These are phyloP conservation scores for Heptranchias perlo DNA, from an alignment of 2,113 vertebrate species.

Conservation along the genomic window DNA sequence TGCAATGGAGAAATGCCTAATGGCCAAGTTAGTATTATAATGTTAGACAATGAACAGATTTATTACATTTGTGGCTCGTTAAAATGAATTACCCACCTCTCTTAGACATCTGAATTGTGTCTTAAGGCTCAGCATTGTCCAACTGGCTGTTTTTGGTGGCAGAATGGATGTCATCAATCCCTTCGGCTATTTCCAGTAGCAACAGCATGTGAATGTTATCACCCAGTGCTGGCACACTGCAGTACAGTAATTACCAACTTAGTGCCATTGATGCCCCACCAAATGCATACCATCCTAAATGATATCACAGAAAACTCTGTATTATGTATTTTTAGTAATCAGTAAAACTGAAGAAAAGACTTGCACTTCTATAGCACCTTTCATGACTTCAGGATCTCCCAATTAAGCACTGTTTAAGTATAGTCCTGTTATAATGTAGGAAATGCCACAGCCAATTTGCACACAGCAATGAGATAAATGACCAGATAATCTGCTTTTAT, in stretches of 20 bases:
- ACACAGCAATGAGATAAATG: background rate
- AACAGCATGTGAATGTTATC: background rate
- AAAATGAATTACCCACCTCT: background rate
- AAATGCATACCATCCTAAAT: background rate
- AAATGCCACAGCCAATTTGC: background rate
- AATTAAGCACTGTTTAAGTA: background rate
- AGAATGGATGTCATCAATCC: background rate
- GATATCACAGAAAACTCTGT: background rate
- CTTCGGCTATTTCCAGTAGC: background rate
- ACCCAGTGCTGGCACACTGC: background rate
- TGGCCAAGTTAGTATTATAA: background rate
- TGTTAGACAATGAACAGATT: background rate
- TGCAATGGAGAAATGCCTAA: background rate
- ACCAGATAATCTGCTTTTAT: background rate
- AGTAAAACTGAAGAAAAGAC: background rate
- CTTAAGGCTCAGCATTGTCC: background rate
- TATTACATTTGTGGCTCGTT: background rate
- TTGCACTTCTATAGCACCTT: background rate
- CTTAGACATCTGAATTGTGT: background rate
- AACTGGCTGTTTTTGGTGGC: background rate
- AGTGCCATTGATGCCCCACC: background rate
- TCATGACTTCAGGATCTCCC: background rate
- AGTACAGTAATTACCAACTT: background rate
- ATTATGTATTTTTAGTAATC: background rate
- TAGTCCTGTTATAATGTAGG: background rate